These are phyloP conservation scores for Toxotes lorentzi DNA, from an alignment of 2,797 vertebrate species.

Conservation along the genomic window DNA sequence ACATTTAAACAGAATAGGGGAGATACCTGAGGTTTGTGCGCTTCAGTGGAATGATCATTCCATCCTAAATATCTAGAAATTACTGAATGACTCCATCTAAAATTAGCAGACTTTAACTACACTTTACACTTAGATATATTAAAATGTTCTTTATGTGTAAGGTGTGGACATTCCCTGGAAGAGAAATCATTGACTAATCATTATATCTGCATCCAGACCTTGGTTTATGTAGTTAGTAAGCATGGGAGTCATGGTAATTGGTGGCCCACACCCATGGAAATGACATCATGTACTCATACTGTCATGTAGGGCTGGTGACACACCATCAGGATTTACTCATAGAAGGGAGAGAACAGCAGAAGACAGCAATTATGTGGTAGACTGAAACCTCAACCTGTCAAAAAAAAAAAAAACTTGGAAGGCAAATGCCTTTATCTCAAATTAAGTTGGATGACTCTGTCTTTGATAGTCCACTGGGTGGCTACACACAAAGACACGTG, in stretches of 20 bases:
- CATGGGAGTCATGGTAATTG: conserved; percentile 69
- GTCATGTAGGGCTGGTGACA: conserved; percentile 61
- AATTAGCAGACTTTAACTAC: not conserved
- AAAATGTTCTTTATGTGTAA: not conserved
- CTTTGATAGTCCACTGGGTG: conserved; percentile 52
- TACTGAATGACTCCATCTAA: not conserved
- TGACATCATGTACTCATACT: conserved; percentile 64
- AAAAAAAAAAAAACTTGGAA: conserved; percentile 46
- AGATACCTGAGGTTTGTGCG: not conserved
- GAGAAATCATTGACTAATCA: conserved; percentile 20
- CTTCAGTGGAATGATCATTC: not conserved
- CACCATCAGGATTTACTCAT: conserved; percentile 61
- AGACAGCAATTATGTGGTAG: conserved; percentile 65
- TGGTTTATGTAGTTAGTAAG: conserved; percentile 56
- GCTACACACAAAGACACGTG: conserved; percentile 24
- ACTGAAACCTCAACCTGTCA: conserved; percentile 65
- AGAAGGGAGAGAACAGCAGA: conserved; percentile 45
- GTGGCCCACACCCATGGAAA: conserved; percentile 67
- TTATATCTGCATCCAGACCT: conserved; percentile 43
- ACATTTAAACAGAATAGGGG: not conserved
- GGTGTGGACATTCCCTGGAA: conserved; percentile 1
- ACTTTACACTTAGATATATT: not conserved
- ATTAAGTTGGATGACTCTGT: conserved; percentile 51
- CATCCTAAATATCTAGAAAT: not conserved
- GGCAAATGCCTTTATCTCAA: conserved; percentile 55